Evolutionary conservation across 2,797 vertebrate genomes (phyloP), one percentile per base, ranked within the genome.

Genomic region (Chelidonichthys spinosus): DNA sequence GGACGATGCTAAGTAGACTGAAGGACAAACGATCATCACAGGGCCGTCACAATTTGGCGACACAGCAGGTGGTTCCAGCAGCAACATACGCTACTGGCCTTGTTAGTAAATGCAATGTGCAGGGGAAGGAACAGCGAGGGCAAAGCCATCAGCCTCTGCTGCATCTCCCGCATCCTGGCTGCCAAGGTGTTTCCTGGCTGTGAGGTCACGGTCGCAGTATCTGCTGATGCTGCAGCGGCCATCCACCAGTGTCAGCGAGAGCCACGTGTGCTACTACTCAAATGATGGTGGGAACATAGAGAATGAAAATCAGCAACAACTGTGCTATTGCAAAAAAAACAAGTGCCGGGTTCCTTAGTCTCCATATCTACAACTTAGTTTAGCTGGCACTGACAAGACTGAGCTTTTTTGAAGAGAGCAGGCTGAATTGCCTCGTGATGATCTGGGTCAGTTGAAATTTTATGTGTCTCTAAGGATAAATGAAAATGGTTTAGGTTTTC

Each of bases 81-180:
- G 39, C n/a, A 44, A 61, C 65, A 85, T 61, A 49, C 66, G 72
- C 43, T 56, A 62, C 52, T 52, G 78, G 69, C 64, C 74, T 77
- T 68, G 56, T 68, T 53, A 42, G 46, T 3, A 44, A 37, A 62
- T 69, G 35, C 25, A 39, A 47, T 50, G 25, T 25, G 25, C 25
- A 25, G 25, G 25, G 25, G 25, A 25, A 25, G 25, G 25, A 25
- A 94, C 78, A 59, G 77, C 1, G 87, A 93, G 17, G 92, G 94
- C 10, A 96, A 96, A 70, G 93, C 95, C 69, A 95, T 95, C 10
- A 93, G 95, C 68, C 91, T 96, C 87, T 95, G 95, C 92, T 96
- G 94, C 64, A 95, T 96, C 87, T 95, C 95, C 0, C 94, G 94
- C 11, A 95, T 94, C 53, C 90, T 95, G 86, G 95, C 95, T 60